Evolutionary conservation across 1,140 invertebrate species (phyloP).

Genomic region (Chionoecetes opilio): DNA sequence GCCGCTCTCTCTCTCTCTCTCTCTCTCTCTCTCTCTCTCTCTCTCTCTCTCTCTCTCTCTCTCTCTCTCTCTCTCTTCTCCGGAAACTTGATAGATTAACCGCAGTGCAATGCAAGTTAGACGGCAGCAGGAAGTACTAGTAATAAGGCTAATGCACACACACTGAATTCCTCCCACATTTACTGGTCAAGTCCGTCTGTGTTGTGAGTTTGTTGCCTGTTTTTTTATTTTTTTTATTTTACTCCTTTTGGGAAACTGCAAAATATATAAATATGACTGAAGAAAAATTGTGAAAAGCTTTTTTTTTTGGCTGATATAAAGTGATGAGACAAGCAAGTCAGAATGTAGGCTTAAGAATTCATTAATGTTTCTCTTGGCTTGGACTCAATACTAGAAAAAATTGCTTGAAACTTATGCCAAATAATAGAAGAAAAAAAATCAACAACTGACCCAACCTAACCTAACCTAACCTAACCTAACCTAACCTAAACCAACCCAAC

Average conservation of each 20-base stretch:
- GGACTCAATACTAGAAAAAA: neutral
- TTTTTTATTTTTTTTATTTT: neutral
- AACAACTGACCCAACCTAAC: neutral
- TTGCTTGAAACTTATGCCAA: neutral
- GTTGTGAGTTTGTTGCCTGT: neutral
- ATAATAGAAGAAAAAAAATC: neutral
- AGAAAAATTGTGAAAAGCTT: no score
- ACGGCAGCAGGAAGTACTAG: neutral
- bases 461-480: no score
- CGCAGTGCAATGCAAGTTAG: neutral
- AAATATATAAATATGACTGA: no score
- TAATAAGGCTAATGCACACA: conserved; percentile 25
- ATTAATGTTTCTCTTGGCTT: neutral
- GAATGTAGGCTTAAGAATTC: no score
- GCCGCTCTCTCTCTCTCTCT: neutral
- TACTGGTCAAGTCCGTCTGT: no score
- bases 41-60: conserved; percentile 21
- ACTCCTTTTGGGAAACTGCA: neutral
- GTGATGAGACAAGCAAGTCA: no score
- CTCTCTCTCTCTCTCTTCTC: neutral
- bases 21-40: conserved; percentile 8
- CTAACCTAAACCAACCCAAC: no score
- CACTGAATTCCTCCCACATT: neutral
- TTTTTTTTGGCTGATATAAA: no score
- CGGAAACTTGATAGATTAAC: neutral